phyloP scores from a whole-genome alignment of 2,113 vertebrate genomes.

The Galeopterus variegatus region DNA sequence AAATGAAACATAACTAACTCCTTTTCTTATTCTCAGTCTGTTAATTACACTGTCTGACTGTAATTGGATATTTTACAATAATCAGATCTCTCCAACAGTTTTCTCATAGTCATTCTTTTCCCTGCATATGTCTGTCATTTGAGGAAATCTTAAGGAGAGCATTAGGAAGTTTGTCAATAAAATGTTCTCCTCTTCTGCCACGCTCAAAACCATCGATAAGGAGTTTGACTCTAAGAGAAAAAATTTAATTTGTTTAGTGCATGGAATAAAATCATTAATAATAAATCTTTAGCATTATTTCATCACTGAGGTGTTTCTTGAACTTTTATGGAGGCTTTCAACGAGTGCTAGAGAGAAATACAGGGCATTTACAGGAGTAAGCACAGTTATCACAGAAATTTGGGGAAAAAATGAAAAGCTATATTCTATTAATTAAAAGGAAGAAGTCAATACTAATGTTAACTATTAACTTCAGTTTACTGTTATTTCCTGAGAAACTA shows the following conservation, averaged over 20 bases:
- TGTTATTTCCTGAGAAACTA: conserved; percentile 81
- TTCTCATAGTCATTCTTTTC: neutral
- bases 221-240: neutral
- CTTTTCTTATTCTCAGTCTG: conserved; percentile 3
- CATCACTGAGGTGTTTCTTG: neutral
- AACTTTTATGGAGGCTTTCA: neutral
- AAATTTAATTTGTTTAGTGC: neutral
- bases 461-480: conserved; percentile 84
- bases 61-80: conserved; percentile 19
- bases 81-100: neutral
- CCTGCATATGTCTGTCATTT: neutral
- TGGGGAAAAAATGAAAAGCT: neutral
- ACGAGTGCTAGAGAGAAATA: conserved; percentile 10
- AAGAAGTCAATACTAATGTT: conserved; percentile 48
- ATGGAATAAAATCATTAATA: neutral
- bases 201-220: neutral
- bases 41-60: conserved; percentile 4
- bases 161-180: neutral
- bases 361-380: neutral
- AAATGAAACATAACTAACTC: conserved; percentile 69
- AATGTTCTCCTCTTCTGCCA: neutral
- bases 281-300: conserved; percentile 30
- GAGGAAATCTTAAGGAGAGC: neutral
- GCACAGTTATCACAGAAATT: neutral
- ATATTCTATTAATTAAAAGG: conserved; percentile 60